These are phyloP conservation scores for Agrochola macilenta DNA, from an alignment of 2,888 invertebrate species.

Conservation along the genomic window DNA sequence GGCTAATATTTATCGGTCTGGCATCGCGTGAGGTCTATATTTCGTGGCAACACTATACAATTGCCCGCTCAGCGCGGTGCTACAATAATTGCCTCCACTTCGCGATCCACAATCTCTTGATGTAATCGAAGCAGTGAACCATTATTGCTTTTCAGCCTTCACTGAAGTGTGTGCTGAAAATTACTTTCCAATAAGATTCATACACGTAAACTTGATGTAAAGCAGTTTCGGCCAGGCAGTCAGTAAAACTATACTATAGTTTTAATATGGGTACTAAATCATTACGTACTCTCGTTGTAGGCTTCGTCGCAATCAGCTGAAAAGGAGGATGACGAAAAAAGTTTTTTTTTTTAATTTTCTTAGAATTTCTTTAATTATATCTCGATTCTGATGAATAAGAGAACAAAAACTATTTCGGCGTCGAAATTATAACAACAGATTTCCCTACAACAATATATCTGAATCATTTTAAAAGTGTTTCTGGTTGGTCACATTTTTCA, in stretches of 20 bases:
- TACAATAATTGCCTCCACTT: conserved; percentile 30
- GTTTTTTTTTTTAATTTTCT: neutral
- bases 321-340: neutral
- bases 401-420: neutral
- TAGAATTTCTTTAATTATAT: conserved; percentile 21
- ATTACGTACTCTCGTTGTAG: neutral
- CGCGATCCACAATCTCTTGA: conserved; percentile 36
- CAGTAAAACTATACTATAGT: neutral
- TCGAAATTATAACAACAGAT: conserved; percentile 1
- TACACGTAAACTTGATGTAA: neutral
- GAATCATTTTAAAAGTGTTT: conserved; percentile 25
- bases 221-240: neutral
- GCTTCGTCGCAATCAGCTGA: neutral
- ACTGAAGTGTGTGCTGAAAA: conserved; percentile 25
- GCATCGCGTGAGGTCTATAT: conserved; percentile 51
- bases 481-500: conserved; percentile 27
- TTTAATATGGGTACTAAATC: neutral
- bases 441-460: conserved; percentile 21
- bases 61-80: neutral
- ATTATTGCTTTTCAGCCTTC: conserved; percentile 34
- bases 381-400: conserved; percentile 25
- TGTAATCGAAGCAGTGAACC: conserved; percentile 35
- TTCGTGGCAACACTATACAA: conserved; percentile 14
- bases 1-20: neutral
- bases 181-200: neutral